These are phyloP conservation scores for Lagocephalus sceleratus DNA, from an alignment of 2,797 vertebrate species.

Conservation along the genomic window DNA sequence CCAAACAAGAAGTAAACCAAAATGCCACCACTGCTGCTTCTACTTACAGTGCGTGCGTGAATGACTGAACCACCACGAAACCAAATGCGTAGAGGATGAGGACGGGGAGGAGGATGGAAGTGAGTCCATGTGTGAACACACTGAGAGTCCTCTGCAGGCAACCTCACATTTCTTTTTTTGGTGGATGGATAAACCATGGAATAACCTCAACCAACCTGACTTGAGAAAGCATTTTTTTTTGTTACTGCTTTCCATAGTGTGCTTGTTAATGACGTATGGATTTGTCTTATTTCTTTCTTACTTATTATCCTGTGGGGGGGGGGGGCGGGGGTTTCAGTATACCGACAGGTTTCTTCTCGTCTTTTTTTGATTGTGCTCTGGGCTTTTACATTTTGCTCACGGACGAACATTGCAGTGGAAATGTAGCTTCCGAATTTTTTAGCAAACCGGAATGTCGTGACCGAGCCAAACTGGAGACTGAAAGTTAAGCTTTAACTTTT, in stretches of 20 bases:
- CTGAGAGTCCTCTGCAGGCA: conserved; percentile 36
- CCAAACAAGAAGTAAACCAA: conserved; percentile 64
- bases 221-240: conserved; percentile 66
- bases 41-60: conserved; percentile 50
- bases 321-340: conserved; percentile 6
- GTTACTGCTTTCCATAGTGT: conserved; percentile 68
- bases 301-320: conserved; percentile 47
- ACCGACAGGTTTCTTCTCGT: conserved; percentile 60
- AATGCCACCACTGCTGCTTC: conserved; percentile 69
- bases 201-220: conserved; percentile 76
- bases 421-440: conserved; percentile 57
- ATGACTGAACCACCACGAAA: conserved; percentile 65
- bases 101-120: conserved; percentile 38
- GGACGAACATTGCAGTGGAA: conserved; percentile 76
- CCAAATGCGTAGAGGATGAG: conserved; percentile 71
- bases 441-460: conserved; percentile 63
- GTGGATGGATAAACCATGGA: conserved; percentile 70
- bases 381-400: conserved; percentile 38
- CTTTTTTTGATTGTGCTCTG: conserved; percentile 62
- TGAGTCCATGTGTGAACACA: conserved; percentile 49
- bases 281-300: conserved; percentile 74
- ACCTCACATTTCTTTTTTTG: conserved; percentile 51
- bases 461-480: conserved; percentile 74
- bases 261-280: conserved; percentile 71
- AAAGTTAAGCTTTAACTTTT: conserved; percentile 64